Base-by-base conservation (phyloP, 2,797 vertebrate genomes). In the Enteromius radiatus region DNA sequence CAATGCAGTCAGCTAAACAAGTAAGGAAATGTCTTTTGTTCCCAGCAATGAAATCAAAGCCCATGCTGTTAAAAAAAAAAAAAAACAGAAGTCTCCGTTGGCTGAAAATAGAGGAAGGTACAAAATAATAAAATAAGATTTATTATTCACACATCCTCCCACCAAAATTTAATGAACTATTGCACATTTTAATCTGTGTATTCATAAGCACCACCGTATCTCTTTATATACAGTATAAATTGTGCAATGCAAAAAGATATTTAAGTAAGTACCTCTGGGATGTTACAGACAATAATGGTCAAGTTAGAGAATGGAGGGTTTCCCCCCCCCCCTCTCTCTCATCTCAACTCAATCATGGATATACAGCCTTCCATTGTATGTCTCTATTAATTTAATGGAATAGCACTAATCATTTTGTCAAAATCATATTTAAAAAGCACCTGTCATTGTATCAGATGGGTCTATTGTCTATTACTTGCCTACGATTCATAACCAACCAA, bases 1-100 rank as follows among this genome's bases (percentile, higher is more conserved):
- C 87, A 79, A 80, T 76, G 28, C 79, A 77, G 71, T 76, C 84
- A 80, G 85, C 84, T 78, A 86, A 86, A 86, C 80, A 85, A 69
- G 33, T 33, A 74, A 47, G 75, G 69, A 79, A 86, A 80, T 36
- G 76, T 59, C 21, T 77, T 86, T 41, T 56, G 79, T 75, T 84
- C 26, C 47, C 17, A 65, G 79, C 38, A 77, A 76, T 28, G n/a
- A 63, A 80, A 75, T 77, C 74, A 75, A 68, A 83, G 83, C 78
- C 26, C 31, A 19, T 21, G 69, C 69, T 67, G 69, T 84, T 82
- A 81, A 85, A 81, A 84, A 85, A 81, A 83, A 78, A 76, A 78
- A 81, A 83, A 78, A 65, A 1, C 2, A 75, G 23, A 81, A 36
- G 45, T 21, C 43, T 38, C 61, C 8, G 38, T 70, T 71, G 56